Percentiles rank a stretch among this genome's conserved stretches.
phyloP scores from a whole-genome alignment of 1,140 invertebrate genomes.

The Nasonia vitripennis region DNA sequence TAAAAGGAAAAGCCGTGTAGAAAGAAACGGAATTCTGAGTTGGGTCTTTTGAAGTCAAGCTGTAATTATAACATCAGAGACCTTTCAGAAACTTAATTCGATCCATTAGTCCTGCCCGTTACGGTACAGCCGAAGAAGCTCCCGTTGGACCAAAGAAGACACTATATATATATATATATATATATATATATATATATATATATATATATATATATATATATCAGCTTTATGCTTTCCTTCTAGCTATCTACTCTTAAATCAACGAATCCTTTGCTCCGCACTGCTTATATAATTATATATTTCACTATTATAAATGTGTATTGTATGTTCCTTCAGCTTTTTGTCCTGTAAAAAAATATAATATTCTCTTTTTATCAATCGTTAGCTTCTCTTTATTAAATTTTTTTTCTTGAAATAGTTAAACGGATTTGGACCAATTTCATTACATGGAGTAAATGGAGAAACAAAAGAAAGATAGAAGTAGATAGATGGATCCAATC shows the following conservation, averaged over 20 bases:
- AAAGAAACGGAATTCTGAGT: constrained; percentile 48
- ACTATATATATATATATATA: neutral
- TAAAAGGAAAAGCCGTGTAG: neutral
- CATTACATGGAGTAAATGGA: neutral
- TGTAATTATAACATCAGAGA: constrained; percentile 54
- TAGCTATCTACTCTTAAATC: neutral
- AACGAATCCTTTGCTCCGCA: neutral
- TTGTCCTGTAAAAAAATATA: too few relatives aligned
- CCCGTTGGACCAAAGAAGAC: neutral
- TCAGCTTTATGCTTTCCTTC: neutral
- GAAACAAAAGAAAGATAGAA: constrained; percentile 18
- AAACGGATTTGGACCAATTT: neutral
- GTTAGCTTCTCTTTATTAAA: too few relatives aligned
- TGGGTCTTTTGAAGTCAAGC: constrained; percentile 27
- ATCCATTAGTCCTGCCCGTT: constrained; percentile 48
- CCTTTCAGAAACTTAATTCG: constrained; percentile 54
- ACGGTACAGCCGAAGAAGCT: neutral
- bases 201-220: neutral
- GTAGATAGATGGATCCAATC: constrained; percentile 14
- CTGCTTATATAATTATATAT: neutral
- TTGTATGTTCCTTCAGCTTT: too few relatives aligned
- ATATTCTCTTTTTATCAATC: too few relatives aligned
- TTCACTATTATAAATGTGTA: too few relatives aligned
- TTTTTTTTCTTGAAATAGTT: neutral
- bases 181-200: neutral